Percentiles rank a stretch among this genome's conserved stretches.
These are phyloP conservation scores for Himalopsyche tibetana DNA, from an alignment of 2,888 invertebrate genomes.

Conservation along the genomic window DNA sequence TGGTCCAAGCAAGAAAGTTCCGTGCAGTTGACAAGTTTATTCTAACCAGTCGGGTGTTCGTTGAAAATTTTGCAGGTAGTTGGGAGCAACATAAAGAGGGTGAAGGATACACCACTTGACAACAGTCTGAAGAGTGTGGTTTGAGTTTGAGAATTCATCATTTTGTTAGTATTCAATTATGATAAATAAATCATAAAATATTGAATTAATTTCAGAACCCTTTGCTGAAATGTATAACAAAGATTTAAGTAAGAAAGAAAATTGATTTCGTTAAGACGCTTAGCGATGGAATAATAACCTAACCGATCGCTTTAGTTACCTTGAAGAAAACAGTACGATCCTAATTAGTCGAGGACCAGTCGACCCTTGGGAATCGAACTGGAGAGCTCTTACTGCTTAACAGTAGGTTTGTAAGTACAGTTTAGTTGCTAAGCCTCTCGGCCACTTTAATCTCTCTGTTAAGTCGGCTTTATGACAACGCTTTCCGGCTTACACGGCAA, in stretches of 20 bases:
- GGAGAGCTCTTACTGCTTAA: not conserved
- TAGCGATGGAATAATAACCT: constrained; percentile 6
- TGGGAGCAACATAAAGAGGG: no score
- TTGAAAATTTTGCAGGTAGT: no score
- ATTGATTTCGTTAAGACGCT: not conserved
- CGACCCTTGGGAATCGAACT: constrained; percentile 35
- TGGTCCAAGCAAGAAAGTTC: no score
- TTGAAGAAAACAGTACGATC: constrained; percentile 28
- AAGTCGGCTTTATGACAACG: constrained; percentile 43
- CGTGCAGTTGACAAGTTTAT: no score
- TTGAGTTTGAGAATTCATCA: no score
- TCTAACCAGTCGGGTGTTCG: no score
- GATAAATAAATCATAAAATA: no score
- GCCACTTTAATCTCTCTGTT: constrained; percentile 42
- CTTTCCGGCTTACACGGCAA: constrained; percentile 38
- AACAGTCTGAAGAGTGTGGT: no score
- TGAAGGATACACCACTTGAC: no score
- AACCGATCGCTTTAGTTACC: constrained; percentile 21
- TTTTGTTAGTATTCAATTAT: no score
- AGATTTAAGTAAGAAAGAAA: constrained; percentile 2
- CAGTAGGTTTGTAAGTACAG: constrained; percentile 23
- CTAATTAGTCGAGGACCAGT: constrained; percentile 30
- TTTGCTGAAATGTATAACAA: not conserved
- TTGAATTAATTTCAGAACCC: not conserved
- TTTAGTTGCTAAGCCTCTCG: constrained; percentile 39